phyloP scores from a whole-genome alignment of 1,140 invertebrate species.

The Diuraphis noxia region DNA sequence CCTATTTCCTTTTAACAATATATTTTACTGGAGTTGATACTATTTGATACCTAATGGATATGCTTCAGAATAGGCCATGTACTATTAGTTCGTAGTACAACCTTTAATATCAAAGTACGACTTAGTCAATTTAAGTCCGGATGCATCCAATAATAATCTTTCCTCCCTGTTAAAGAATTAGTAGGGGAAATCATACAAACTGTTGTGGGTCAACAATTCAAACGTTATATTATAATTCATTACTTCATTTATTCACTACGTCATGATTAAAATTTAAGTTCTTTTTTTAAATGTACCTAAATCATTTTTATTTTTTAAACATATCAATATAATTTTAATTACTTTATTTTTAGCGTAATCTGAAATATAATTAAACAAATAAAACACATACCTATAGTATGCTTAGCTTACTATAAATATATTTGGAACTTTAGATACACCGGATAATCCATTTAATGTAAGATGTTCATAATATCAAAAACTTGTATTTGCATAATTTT shows the following conservation, averaged over 20 bases:
- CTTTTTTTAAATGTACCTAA: not conserved
- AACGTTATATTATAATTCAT: constrained; percentile 39
- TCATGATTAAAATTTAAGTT: not conserved
- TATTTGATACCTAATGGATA: not conserved
- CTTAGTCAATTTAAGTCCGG: constrained; percentile 41
- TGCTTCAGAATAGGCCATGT: not conserved
- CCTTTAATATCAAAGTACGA: constrained; percentile 16
- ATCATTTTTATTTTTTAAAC: too few species aligned
- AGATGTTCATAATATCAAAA: too few species aligned
- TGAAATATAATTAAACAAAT: not conserved
- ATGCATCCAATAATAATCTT: constrained; percentile 43
- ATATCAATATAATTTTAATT: not conserved
- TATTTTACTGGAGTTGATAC: not conserved
- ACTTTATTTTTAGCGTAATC: not conserved
- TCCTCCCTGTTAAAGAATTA: not conserved
- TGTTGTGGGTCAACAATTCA: constrained; percentile 42
- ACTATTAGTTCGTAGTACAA: not conserved
- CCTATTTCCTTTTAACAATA: not conserved
- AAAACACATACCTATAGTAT: not conserved
- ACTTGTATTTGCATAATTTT: too few species aligned
- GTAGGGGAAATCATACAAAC: constrained; percentile 15
- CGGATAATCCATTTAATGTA: too few species aligned
- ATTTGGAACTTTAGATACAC: too few species aligned
- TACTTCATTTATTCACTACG: not conserved
- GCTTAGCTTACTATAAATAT: not conserved